These are phyloP conservation scores for Ifrita kowaldi DNA, from an alignment of 2,113 vertebrate species.

Conservation along the genomic window DNA sequence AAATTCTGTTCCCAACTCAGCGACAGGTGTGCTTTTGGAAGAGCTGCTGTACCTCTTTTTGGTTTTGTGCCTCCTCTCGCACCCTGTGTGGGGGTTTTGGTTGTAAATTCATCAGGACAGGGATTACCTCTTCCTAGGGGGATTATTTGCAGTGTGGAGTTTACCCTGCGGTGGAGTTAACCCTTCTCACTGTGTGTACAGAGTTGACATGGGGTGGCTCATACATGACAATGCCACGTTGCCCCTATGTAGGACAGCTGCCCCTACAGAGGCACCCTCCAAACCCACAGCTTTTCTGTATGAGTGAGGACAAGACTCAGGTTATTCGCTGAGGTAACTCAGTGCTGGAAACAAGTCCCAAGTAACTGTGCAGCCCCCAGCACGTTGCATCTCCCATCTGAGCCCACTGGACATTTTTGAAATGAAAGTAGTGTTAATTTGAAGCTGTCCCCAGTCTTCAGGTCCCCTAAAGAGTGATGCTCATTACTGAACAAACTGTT, in stretches of 20 bases:
- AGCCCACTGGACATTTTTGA: background rate
- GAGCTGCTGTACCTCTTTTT: background rate
- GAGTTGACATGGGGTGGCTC: background rate
- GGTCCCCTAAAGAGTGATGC: background rate
- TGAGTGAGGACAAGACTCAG: background rate
- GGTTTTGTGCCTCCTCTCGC: background rate
- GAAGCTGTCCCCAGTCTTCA: background rate
- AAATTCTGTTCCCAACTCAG: background rate
- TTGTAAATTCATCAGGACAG: background rate
- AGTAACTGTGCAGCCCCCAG: background rate
- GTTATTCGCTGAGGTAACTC: background rate
- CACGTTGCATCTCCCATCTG: background rate
- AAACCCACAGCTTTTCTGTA: background rate
- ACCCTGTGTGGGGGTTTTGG: background rate
- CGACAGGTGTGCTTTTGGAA: background rate
- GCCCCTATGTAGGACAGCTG: background rate
- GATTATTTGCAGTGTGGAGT: background rate
- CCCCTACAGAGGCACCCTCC: background rate
- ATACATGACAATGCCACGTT: accelerated
- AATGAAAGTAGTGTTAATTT: background rate
- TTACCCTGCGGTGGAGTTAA: background rate
- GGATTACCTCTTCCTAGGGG: background rate
- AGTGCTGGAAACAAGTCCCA: background rate
- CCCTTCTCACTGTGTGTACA: background rate
- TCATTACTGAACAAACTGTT: background rate